Evolutionary conservation across 2,113 vertebrate genomes (phyloP).

Genomic region (Dromiciops gliroides): DNA sequence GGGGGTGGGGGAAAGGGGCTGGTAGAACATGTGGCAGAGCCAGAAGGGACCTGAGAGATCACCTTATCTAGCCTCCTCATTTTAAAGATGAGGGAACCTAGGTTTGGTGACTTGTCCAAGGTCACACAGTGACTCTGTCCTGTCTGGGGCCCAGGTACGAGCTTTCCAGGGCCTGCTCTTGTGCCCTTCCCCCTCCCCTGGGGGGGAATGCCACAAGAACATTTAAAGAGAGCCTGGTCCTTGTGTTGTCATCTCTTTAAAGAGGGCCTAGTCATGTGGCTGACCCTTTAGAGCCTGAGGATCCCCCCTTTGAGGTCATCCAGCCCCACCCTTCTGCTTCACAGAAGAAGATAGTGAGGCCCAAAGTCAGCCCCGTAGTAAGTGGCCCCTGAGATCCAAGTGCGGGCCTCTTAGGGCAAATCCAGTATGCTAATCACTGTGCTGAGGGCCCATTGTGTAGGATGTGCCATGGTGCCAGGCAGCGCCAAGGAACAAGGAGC

Average conservation of each 20-base stretch:
- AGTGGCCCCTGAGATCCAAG: not conserved
- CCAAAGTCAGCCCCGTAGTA: slow-evolving; percentile 36
- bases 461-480: not conserved
- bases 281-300: not conserved
- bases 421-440: too few relatives aligned
- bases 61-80: not conserved
- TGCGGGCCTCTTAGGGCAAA: too few relatives aligned
- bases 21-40: slow-evolving; percentile 71
- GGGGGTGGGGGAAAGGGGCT: slow-evolving; percentile 65
- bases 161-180: not conserved
- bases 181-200: not conserved
- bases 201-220: not conserved
- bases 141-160: not conserved
- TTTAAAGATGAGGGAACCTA: slow-evolving; percentile 18
- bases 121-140: not conserved
- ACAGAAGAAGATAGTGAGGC: not conserved
- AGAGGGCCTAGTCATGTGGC: not conserved
- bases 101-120: not conserved
- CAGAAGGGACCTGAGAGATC: not conserved
- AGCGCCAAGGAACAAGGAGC: slow-evolving; percentile 29
- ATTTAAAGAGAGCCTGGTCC: not conserved
- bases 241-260: not conserved
- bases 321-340: not conserved
- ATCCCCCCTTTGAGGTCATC: too few relatives aligned
- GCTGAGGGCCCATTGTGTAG: too few relatives aligned